These are phyloP conservation scores for Drosophila auraria DNA, from an alignment of 1,140 invertebrate genomes.

Conservation along the genomic window DNA sequence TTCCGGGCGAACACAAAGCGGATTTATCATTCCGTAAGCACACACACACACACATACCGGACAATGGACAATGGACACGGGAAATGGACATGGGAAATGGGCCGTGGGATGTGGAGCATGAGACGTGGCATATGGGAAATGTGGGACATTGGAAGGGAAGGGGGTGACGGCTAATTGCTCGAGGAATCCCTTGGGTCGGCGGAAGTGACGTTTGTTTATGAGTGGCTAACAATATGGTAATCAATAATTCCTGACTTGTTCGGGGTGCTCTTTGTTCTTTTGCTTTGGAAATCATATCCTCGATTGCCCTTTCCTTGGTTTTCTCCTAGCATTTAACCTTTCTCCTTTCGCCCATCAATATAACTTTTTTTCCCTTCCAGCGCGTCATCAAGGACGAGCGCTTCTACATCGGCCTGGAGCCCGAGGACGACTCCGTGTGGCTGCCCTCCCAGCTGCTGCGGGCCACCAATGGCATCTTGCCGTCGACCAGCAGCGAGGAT, in stretches of 20 bases:
- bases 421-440: conserved; percentile 96
- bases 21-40: conserved; percentile 43
- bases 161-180: conserved; percentile 26
- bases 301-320: background rate
- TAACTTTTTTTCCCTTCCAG: conserved; percentile 85
- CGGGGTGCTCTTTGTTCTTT: background rate
- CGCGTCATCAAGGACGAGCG: conserved; percentile 95
- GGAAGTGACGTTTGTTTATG: conserved; percentile 44
- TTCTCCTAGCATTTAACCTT: too few relatives aligned
- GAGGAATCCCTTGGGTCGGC: conserved; percentile 3
- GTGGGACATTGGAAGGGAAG: conserved; percentile 3
- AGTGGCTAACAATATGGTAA: conserved; percentile 36
- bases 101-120: conserved; percentile 7
- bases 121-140: conserved; percentile 8
- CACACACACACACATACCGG: background rate
- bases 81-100: conserved; percentile 13
- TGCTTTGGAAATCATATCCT: background rate
- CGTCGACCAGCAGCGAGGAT: conserved; percentile 91
- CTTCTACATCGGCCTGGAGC: conserved; percentile 95
- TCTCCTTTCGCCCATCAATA: background rate
- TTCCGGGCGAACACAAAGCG: conserved; percentile 42
- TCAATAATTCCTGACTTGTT: conserved; percentile 31
- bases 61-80: conserved; percentile 1
- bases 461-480: conserved; percentile 91
- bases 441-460: conserved; percentile 94